Evolutionary conservation across 2,888 invertebrate genomes (phyloP).

Genomic region (Erebia palarica): DNA sequence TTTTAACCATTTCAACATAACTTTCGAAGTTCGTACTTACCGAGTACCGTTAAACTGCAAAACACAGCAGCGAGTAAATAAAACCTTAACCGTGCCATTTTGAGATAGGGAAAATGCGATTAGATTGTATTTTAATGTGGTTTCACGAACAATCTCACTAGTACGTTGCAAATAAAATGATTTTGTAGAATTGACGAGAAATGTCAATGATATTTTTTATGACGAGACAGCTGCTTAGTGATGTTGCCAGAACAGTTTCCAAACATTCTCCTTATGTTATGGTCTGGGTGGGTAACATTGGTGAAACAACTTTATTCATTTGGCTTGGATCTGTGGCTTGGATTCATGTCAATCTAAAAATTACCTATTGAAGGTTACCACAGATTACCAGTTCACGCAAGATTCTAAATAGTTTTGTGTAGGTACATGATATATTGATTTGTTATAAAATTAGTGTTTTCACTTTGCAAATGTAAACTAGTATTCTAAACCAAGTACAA

Average conservation of each 20-base stretch:
- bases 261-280: neutral
- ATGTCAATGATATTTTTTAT: slow-evolving; percentile 27
- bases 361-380: no score
- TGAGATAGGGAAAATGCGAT: slow-evolving; percentile 33
- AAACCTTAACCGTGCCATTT: slow-evolving; percentile 63
- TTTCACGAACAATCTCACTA: slow-evolving; percentile 45
- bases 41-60: slow-evolving; percentile 59
- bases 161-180: slow-evolving; percentile 55
- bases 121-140: slow-evolving; percentile 2
- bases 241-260: slow-evolving; percentile 21
- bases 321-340: no score
- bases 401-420: no score
- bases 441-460: no score
- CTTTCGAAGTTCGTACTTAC: slow-evolving; percentile 51
- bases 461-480: no score
- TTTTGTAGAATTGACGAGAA: slow-evolving; percentile 49
- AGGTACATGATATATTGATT: no score
- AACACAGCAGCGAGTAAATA: slow-evolving; percentile 61
- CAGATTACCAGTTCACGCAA: no score
- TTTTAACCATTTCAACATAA: neutral
- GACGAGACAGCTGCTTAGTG: slow-evolving; percentile 1
- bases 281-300: no score
- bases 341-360: no score
- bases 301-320: no score
- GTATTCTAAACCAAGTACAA: no score